A percentile compares a stretch with the other conserved stretches of the same genome.
phyloP scores from a whole-genome alignment of 1,140 invertebrate genomes.

The Bombus huntii region DNA sequence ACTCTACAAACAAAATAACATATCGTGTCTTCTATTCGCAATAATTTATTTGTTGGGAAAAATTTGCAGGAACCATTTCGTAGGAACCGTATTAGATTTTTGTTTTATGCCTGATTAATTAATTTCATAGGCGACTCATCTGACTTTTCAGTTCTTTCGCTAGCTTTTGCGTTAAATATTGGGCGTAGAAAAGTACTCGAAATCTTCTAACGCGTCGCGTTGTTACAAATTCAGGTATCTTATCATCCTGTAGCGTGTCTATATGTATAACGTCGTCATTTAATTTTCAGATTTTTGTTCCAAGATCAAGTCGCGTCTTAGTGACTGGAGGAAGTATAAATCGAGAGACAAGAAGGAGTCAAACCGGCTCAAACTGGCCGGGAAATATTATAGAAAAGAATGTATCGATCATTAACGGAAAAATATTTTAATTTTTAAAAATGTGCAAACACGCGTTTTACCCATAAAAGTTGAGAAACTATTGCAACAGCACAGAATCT shows the following conservation, averaged over 20 bases:
- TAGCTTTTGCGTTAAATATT: background rate
- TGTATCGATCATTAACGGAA: background rate
- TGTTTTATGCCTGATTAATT: background rate
- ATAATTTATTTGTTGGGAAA: constrained; percentile 27
- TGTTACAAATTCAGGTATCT: no score
- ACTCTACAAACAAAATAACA: constrained; percentile 63
- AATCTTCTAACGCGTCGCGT: no score
- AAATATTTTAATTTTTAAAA: background rate
- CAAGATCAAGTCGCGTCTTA: no score
- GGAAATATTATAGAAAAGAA: background rate
- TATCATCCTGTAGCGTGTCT: no score
- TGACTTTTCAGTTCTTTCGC: background rate
- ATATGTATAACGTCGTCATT: no score
- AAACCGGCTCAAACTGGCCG: no score
- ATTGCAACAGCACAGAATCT: background rate
- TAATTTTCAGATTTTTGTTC: no score
- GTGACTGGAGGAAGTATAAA: no score
- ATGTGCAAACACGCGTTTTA: background rate
- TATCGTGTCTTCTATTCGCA: constrained; percentile 15
- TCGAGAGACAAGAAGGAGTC: no score
- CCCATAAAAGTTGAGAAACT: background rate
- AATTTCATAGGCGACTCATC: background rate
- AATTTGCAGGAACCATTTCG: background rate
- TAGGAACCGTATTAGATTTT: background rate
- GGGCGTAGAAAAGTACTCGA: no score